These are phyloP conservation scores for Heliconius hermathena DNA, from an alignment of 1,140 invertebrate genomes.

Conservation along the genomic window DNA sequence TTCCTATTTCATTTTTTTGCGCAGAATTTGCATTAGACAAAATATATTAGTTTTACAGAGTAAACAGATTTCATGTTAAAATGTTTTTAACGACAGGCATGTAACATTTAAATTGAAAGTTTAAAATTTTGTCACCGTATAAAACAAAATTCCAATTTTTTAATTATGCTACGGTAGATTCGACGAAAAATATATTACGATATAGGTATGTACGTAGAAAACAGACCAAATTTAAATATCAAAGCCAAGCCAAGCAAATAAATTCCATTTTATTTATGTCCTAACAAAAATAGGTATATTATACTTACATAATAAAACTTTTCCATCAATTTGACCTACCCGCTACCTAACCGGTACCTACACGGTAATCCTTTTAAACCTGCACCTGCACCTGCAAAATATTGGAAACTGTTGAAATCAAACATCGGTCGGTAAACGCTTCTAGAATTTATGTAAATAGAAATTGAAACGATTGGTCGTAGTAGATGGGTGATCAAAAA, in stretches of 20 bases:
- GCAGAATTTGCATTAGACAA: no score
- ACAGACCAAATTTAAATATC: not conserved
- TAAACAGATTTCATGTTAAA: no score
- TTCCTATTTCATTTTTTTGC: no score
- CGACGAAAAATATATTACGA: no score
- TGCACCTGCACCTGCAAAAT: constrained; percentile 16
- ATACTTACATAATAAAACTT: constrained; percentile 7
- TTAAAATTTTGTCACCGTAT: no score
- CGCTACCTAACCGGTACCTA: no score
- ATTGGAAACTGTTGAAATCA: constrained; percentile 21
- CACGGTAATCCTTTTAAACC: constrained; percentile 22
- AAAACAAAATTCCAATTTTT: no score
- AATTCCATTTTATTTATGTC: not conserved
- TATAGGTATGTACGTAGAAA: not conserved
- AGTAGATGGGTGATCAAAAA: constrained; percentile 29
- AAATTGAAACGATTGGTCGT: constrained; percentile 31
- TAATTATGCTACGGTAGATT: no score
- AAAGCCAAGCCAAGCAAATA: no score
- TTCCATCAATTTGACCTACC: not conserved
- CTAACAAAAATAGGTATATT: not conserved
- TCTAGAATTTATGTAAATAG: constrained; percentile 40
- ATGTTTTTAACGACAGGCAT: no score
- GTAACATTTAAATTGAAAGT: no score
- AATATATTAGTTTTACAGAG: no score
- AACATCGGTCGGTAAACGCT: constrained; percentile 21